Evolutionary conservation across 30 jellyfish, hydroid and myxozoan species (phyloP).

Genomic region (Mastigias papua): DNA sequence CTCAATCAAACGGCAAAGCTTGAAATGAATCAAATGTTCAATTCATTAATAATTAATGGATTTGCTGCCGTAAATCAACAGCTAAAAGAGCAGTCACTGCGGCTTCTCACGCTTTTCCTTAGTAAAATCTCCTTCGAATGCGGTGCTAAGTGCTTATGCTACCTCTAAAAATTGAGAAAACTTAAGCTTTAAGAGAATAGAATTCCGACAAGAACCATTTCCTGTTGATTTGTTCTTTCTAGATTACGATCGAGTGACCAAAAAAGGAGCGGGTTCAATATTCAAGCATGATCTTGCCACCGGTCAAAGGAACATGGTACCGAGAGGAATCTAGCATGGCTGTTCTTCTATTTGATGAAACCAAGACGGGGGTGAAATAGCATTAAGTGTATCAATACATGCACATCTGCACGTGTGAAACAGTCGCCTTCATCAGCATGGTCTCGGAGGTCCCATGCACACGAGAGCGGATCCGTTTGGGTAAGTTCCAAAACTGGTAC

Average conservation of each 20-base stretch:
- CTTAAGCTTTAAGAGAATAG: too few relatives aligned
- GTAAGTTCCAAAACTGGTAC: too few relatives aligned
- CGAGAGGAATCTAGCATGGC: neutral
- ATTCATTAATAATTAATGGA: conserved; percentile 29
- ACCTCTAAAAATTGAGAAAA: too few relatives aligned
- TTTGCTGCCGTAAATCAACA: neutral
- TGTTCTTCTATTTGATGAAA: conserved; percentile 19
- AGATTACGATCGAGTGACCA: neutral
- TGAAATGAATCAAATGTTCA: conserved; percentile 6
- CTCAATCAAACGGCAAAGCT: neutral
- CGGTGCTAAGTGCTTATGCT: too few relatives aligned
- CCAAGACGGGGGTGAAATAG: conserved; percentile 8
- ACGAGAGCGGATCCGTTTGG: too few relatives aligned
- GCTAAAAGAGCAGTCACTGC: neutral
- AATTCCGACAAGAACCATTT: too few relatives aligned
- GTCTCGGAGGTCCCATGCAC: too few relatives aligned
- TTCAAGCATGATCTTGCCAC: conserved; percentile 41
- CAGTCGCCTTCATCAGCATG: too few relatives aligned
- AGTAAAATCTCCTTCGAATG: neutral
- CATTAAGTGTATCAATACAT: neutral
- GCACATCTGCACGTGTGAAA: neutral
- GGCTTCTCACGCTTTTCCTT: neutral
- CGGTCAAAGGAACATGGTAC: conserved; percentile 44
- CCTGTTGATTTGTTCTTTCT: neutral
- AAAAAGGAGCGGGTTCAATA: conserved; percentile 58